Evolutionary conservation across 35 echinoderm and acorn worm species (phyloP), one percentile per base, ranked within the genome.

Genomic region (Ptychodera flava): DNA sequence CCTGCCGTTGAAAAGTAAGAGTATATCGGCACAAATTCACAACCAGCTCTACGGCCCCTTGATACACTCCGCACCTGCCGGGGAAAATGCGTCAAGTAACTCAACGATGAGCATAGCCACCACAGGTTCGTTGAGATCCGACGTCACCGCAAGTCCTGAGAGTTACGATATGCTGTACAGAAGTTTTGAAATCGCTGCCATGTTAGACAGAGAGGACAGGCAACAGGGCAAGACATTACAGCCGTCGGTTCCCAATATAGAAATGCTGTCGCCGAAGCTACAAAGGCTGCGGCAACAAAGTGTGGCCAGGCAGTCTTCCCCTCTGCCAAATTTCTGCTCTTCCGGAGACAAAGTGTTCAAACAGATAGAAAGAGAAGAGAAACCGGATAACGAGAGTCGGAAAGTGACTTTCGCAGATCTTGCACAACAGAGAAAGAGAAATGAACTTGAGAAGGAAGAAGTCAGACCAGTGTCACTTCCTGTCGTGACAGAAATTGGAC

Each of bases 161-260:
- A 97, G 92, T 79, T 97, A 97, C 85, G 94, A 97, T 28, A 89
- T 97, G 89, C 89, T 97, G 16, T 97, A 97, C 84, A 93, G 78
- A 81, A 97, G 91, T 83, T 97, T 97, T 93, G 94, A 97, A 85
- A 89, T 91, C 34, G 94, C 94, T 1, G 36, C 86, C 15, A 88
- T 85, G 77, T 88, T 97, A 38, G 94, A 97, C 45, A 6, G 22
- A 64, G 45, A 64, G 37, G 84, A 92, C 45, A 35, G 82, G 28
- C 78, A 90, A 37, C 83, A 82, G 27, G 85, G 91, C 35, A 80
- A 83, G 31, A 83, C 45, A 12, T 22, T 64, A 22, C 6, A 6
- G 6, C 6, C 45, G 6, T 64, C 45, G 6, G 45, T 64, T 12
- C 45, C 45, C 6, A 64, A 64, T 22, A 64, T 64, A 12, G 45